Conservation (phyloP, 2,113 vertebrate genomes). For the Empidonax alnorum region DNA sequence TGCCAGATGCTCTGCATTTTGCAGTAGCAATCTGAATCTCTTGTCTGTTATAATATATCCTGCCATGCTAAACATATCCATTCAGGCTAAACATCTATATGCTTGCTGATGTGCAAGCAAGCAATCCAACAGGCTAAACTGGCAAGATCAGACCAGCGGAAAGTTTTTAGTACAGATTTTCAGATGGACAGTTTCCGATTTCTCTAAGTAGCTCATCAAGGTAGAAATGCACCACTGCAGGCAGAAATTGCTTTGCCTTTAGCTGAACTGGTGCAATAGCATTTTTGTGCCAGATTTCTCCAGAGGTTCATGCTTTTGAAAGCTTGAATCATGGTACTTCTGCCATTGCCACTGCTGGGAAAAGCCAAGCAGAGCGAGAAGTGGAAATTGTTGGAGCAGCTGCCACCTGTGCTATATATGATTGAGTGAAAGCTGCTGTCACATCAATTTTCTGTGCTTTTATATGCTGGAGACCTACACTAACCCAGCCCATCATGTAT, state of each 20-base stretch:
- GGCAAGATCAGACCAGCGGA: not conserved
- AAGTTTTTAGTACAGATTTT: slow-evolving; percentile 48
- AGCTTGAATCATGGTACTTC: not conserved
- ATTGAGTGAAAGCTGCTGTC: not conserved
- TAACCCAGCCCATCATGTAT: not conserved
- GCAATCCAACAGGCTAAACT: not conserved
- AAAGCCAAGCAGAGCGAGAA: slow-evolving; percentile 11
- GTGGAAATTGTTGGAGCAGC: slow-evolving; percentile 22
- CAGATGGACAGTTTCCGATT: not conserved
- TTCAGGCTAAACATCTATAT: slow-evolving; percentile 12
- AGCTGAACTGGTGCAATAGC: not conserved
- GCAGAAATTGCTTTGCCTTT: not conserved
- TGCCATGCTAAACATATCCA: slow-evolving; percentile 5
- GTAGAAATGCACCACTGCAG: slow-evolving; percentile 1
- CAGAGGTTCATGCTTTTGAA: slow-evolving; percentile 32
- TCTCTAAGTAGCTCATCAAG: slow-evolving; percentile 16
- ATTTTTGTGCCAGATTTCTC: slow-evolving; percentile 48
- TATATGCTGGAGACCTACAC: not conserved
- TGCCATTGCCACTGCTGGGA: not conserved
- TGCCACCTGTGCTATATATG: not conserved
- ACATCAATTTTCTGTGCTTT: not conserved
- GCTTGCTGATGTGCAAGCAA: not conserved
- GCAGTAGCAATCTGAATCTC: slow-evolving; percentile 17
- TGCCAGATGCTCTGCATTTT: slow-evolving; percentile 33
- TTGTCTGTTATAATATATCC: slow-evolving; percentile 16